Evolutionary conservation across 2,113 vertebrate genomes (phyloP).

Genomic region (Hassar affinis): DNA sequence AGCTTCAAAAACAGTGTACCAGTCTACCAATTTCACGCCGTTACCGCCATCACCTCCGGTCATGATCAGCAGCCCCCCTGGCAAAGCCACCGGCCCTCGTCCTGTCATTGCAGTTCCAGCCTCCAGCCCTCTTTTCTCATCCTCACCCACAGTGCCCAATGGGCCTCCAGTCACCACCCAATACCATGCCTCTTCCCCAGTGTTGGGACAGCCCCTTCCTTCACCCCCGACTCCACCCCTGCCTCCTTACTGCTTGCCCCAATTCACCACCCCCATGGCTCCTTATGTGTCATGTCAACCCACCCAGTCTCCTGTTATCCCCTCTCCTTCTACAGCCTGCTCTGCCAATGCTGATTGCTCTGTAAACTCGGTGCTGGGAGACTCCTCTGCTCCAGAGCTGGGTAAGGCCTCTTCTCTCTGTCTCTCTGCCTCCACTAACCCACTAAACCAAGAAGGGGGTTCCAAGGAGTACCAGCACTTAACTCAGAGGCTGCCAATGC

Average conservation of each 20-base stretch:
- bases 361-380: slow-evolving; percentile 54
- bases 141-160: slow-evolving; percentile 75
- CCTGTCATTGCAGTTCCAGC: slow-evolving; percentile 84
- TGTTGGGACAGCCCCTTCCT: slow-evolving; percentile 76
- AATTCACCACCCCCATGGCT: slow-evolving; percentile 71
- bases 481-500: slow-evolving; percentile 12
- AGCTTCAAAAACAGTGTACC: slow-evolving; percentile 82
- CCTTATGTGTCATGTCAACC: slow-evolving; percentile 79
- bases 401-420: slow-evolving; percentile 89
- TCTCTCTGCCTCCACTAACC: slow-evolving; percentile 60
- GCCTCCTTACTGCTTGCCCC: slow-evolving; percentile 64
- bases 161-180: slow-evolving; percentile 70
- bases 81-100: slow-evolving; percentile 87
- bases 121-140: slow-evolving; percentile 80
- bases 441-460: slow-evolving; percentile 58
- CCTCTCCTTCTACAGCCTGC: slow-evolving; percentile 97
- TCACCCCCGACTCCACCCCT: slow-evolving; percentile 75
- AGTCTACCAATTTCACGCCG: slow-evolving; percentile 83
- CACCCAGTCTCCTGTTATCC: slow-evolving; percentile 96
- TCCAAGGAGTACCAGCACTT: slow-evolving; percentile 31
- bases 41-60: slow-evolving; percentile 92
- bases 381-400: slow-evolving; percentile 65
- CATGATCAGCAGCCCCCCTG: slow-evolving; percentile 96
- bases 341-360: slow-evolving; percentile 69
- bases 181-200: slow-evolving; percentile 75